A percentile compares a stretch with the other conserved stretches of the same genome.
Conservation (phyloP, 2,797 vertebrate genomes). For the Danio albolineatus region DNA sequence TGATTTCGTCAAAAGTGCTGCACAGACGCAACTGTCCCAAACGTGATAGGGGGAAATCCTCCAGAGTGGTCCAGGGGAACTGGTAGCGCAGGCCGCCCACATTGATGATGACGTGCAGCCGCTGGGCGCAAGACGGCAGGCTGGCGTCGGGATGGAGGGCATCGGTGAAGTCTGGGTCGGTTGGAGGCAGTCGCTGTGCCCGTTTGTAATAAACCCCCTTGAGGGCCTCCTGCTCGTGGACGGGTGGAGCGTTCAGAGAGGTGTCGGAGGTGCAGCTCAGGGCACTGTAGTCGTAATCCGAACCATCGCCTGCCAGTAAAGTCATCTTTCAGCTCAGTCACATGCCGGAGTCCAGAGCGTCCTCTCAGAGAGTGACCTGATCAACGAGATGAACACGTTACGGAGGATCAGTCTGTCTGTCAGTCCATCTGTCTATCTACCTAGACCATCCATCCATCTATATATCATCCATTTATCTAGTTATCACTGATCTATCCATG, state of each 20-base stretch:
- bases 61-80: slow-evolving; percentile 95
- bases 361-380: slow-evolving; percentile 51
- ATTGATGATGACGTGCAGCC: slow-evolving; percentile 92
- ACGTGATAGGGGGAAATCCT: slow-evolving; percentile 94
- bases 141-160: neutral
- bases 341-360: slow-evolving; percentile 77
- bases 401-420: too few relatives aligned
- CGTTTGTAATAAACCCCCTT: slow-evolving; percentile 95
- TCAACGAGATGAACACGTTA: neutral
- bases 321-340: slow-evolving; percentile 90
- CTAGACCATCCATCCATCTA: neutral
- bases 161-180: neutral
- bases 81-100: slow-evolving; percentile 95
- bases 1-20: slow-evolving; percentile 95
- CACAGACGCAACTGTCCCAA: slow-evolving; percentile 93
- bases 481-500: neutral
- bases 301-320: slow-evolving; percentile 94
- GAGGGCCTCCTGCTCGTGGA: slow-evolving; percentile 83
- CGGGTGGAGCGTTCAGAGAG: slow-evolving; percentile 85
- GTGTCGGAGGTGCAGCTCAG: slow-evolving; percentile 93
- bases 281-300: slow-evolving; percentile 96
- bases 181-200: slow-evolving; percentile 80
- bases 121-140: slow-evolving; percentile 77
- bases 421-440: neutral
- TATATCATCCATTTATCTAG: neutral